Base-by-base conservation (phyloP, 2,113 vertebrate genomes). In the Burhinus oedicnemus region DNA sequence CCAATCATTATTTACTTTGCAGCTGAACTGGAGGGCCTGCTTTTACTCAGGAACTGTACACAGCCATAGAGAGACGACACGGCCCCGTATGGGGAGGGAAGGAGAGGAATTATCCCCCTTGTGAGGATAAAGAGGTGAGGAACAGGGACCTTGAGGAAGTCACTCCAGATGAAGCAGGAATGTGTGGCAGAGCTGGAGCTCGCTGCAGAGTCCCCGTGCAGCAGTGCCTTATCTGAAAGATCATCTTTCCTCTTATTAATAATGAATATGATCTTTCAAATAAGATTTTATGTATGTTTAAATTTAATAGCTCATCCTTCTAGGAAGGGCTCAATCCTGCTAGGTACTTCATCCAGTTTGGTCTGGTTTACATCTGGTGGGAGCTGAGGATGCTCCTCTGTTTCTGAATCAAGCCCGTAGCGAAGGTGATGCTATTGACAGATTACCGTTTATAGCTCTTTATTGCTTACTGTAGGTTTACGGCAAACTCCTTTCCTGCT, bases 391-490 rank as follows among this genome's bases (percentile, higher is more conserved):
- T 83, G 74, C 75, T 91, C n/a, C 78, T 85, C 47, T 89, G 65
- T 54, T 78, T 32, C 80, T 60, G 75, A 88, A 42, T 40, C 85
- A 82, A 94, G 71, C 82, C 89, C 84, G 83, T 74, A n/a, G 26
- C 9, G 27, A 47, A 79, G 74, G 75, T 36, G 87, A 45, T 65
- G 82, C 89, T 90, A 78, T 90, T 96, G 95, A 90, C 94, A 86
- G 93, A 95, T 96, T 96, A 91, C 93, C 87, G 19, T 76, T 96
- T 90, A 87, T 72, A 92, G 83, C 80, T 93, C 45, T 71, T 93
- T 91, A 95, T 94, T 95, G 93, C 96, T 95, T 95, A 87, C 95
- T 83, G 83, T 90, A 75, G 87, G 93, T 89, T 96, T 96, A 93
- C 87, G 95, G 87, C 91, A 93, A 74, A 89, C 78, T 93, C 86